These are phyloP conservation scores for Hemichromis elongatus DNA, from an alignment of 2,113 vertebrate species.

Conservation along the genomic window DNA sequence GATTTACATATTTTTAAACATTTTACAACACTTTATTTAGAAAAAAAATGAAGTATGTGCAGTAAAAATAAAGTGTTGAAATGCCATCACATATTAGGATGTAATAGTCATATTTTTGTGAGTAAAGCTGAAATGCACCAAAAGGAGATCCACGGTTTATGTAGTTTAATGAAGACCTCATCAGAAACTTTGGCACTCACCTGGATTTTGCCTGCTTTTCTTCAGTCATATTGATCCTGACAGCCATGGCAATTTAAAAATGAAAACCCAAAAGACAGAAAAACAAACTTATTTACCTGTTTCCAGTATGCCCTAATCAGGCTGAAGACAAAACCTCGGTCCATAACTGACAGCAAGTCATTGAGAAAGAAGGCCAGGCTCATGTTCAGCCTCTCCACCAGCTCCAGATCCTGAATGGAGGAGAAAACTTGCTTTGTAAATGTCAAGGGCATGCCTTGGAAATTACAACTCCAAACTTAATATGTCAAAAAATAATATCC, in stretches of 20 bases:
- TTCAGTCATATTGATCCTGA: neutral
- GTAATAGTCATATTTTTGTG: neutral
- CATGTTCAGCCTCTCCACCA: conserved; percentile 94
- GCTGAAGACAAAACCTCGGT: conserved; percentile 92
- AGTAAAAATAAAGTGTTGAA: neutral
- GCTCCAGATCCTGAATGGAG: conserved; percentile 85
- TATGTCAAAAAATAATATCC: neutral
- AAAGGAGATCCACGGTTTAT: neutral
- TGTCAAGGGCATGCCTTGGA: neutral
- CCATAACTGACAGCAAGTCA: conserved; percentile 95
- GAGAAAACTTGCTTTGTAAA: neutral
- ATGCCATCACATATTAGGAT: neutral
- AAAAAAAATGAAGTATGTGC: neutral
- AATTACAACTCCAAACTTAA: neutral
- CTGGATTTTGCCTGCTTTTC: neutral
- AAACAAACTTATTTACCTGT: conserved; percentile 78
- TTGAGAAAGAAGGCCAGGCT: conserved; percentile 98
- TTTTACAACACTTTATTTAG: neutral
- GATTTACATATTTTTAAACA: neutral
- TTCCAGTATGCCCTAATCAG: conserved; percentile 94
- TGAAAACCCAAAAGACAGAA: fast-evolving
- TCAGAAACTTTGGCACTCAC: fast-evolving
- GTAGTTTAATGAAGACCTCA: neutral
- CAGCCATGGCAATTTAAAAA: neutral
- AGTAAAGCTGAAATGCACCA: neutral